Evolutionary conservation across 2,888 invertebrate genomes (phyloP).

Genomic region (Cantharis lateralis): DNA sequence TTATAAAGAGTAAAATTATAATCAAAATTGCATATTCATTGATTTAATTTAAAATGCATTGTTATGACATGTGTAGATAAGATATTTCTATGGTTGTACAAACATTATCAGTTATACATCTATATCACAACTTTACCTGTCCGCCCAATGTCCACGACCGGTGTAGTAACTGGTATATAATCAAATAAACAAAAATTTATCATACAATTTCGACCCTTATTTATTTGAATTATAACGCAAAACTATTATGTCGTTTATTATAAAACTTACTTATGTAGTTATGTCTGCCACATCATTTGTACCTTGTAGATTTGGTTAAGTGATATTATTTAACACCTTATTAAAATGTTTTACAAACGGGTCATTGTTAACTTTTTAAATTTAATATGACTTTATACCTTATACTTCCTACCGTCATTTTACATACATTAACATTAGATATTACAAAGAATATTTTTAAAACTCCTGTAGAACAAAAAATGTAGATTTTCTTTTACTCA

Average conservation of each 20-base stretch:
- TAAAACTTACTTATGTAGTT: constrained; percentile 14
- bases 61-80: constrained; percentile 43
- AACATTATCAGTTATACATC: constrained; percentile 38
- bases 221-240: constrained; percentile 14
- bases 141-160: constrained; percentile 13
- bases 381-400: neutral
- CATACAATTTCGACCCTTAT: constrained; percentile 17
- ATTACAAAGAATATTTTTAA: too few relatives aligned
- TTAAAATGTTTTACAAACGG: constrained; percentile 18
- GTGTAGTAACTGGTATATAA: constrained; percentile 9
- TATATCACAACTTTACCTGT: constrained; percentile 22
- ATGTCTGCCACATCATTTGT: constrained; percentile 32
- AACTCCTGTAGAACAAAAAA: too few relatives aligned
- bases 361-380: neutral
- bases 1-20: neutral
- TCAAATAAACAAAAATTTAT: constrained; percentile 10
- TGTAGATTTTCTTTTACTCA: too few relatives aligned
- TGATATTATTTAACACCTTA: constrained; percentile 31
- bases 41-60: constrained; percentile 39
- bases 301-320: constrained; percentile 28
- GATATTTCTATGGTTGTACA: constrained; percentile 43
- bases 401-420: too few relatives aligned
- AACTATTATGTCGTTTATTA: constrained; percentile 11
- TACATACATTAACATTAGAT: too few relatives aligned
- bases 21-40: neutral